phyloP scores from a whole-genome alignment of 1,140 invertebrate species.

The Drosophila repleta region DNA sequence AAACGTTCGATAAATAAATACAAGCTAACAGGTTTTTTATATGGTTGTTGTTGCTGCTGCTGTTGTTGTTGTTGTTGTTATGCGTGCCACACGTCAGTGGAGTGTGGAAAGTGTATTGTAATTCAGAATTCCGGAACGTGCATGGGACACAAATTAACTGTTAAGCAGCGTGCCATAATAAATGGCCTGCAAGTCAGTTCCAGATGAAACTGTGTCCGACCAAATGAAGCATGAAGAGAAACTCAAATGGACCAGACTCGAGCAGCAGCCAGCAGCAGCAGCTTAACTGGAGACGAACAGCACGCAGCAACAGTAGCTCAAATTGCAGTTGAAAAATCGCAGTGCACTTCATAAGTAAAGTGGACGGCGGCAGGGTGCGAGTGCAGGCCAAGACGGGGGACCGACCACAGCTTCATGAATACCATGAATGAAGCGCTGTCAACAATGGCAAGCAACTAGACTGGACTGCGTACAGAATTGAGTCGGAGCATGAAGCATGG shows the following conservation, averaged over 20 bases:
- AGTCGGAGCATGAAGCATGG: not conserved
- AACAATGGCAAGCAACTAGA: slow-evolving; percentile 63
- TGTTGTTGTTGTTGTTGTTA: slow-evolving; percentile 21
- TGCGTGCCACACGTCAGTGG: slow-evolving; percentile 35
- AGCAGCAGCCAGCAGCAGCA: not conserved
- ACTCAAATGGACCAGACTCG: slow-evolving; percentile 27
- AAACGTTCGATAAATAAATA: slow-evolving; percentile 56
- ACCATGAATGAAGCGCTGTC: slow-evolving; percentile 75
- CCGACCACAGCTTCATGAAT: slow-evolving; percentile 59
- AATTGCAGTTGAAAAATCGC: slow-evolving; percentile 78
- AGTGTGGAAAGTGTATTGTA: slow-evolving; percentile 72
- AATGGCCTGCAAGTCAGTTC: slow-evolving; percentile 45
- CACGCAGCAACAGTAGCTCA: slow-evolving; percentile 43
- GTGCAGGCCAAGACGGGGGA: not conserved
- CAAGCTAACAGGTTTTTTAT: slow-evolving; percentile 7
- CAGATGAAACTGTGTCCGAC: slow-evolving; percentile 35
- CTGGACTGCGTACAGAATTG: slow-evolving; percentile 4
- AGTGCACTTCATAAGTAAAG: slow-evolving; percentile 75
- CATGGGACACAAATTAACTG: slow-evolving; percentile 70
- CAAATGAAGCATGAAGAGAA: slow-evolving; percentile 58
- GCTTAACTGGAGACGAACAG: slow-evolving; percentile 6
- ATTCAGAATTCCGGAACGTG: slow-evolving; percentile 63
- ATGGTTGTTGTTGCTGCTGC: slow-evolving; percentile 17
- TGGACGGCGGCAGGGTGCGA: slow-evolving; percentile 41
- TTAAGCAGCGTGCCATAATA: slow-evolving; percentile 51